phyloP scores from a whole-genome alignment of 1,140 invertebrate genomes.

The Ceratina australensis region DNA sequence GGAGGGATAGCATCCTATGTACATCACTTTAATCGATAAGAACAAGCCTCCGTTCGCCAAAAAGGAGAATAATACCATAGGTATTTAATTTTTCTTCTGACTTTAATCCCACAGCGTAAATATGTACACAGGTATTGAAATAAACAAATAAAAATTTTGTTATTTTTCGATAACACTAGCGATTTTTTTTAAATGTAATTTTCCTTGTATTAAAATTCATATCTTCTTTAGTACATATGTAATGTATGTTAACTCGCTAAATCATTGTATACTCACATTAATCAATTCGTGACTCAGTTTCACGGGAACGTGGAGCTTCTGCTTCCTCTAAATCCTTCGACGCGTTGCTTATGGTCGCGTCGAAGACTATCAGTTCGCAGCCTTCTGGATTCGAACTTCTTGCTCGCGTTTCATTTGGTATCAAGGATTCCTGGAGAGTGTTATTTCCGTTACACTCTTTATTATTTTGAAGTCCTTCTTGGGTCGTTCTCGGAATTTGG shows the following conservation, averaged over 20 bases:
- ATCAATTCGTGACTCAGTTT: background rate
- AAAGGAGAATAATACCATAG: background rate
- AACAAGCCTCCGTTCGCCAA: background rate
- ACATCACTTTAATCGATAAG: slow-evolving; percentile 15
- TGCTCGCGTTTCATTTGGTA: slow-evolving; percentile 73
- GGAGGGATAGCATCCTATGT: background rate
- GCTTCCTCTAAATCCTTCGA: slow-evolving; percentile 58
- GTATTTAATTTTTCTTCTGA: too few relatives aligned
- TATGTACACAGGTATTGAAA: background rate
- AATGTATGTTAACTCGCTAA: background rate
- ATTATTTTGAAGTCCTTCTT: slow-evolving; percentile 80
- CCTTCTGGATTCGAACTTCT: slow-evolving; percentile 58
- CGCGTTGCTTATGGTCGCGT: slow-evolving; percentile 59
- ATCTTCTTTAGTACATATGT: background rate
- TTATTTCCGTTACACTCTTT: slow-evolving; percentile 87
- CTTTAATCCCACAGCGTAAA: background rate
- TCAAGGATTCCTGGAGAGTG: slow-evolving; percentile 86
- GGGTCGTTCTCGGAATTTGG: slow-evolving; percentile 46
- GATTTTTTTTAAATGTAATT: too few relatives aligned
- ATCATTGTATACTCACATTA: background rate
- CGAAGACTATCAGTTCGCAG: slow-evolving; percentile 71
- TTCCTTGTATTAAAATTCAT: too few relatives aligned
- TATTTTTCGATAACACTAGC: too few relatives aligned
- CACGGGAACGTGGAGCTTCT: slow-evolving; percentile 37
- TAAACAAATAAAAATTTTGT: background rate